Conservation (phyloP, 1,140 invertebrate genomes). For the Bombus polaris region DNA sequence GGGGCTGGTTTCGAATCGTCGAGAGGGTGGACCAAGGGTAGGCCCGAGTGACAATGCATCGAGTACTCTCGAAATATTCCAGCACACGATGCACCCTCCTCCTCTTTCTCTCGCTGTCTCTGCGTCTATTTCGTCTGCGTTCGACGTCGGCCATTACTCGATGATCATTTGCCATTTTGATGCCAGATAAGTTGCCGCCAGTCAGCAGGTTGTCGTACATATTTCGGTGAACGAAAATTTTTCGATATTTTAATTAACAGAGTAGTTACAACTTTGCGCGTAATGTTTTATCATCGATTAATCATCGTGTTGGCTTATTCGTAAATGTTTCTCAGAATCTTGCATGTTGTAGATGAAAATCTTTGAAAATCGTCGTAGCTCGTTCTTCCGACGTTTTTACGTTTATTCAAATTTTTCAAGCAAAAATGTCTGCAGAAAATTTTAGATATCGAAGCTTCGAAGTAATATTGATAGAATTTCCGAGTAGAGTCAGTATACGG, state of each 20-base stretch:
- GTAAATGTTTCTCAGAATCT: too few relatives aligned
- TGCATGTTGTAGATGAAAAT: too few relatives aligned
- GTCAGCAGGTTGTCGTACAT: slow-evolving; percentile 16
- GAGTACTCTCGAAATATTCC: slow-evolving; percentile 72
- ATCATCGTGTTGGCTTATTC: too few relatives aligned
- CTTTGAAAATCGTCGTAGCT: too few relatives aligned
- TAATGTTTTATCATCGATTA: too few relatives aligned
- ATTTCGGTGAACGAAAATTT: slow-evolving; percentile 33
- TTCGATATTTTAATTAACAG: slow-evolving; percentile 27
- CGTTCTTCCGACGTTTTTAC: too few relatives aligned
- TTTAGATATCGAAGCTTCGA: too few relatives aligned
- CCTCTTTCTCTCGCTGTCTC: slow-evolving; percentile 7
- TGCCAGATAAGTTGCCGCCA: slow-evolving; percentile 47
- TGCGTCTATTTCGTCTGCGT: slow-evolving; percentile 25
- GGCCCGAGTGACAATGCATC: slow-evolving; percentile 67
- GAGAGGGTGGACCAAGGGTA: slow-evolving; percentile 63
- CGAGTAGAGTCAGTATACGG: too few relatives aligned
- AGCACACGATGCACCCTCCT: slow-evolving; percentile 48
- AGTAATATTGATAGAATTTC: too few relatives aligned
- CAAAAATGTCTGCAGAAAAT: too few relatives aligned
- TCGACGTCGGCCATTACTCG: slow-evolving; percentile 53
- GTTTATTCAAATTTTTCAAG: too few relatives aligned
- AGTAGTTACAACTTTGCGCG: not conserved
- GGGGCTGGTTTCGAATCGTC: slow-evolving; percentile 64
- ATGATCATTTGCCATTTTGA: slow-evolving; percentile 65